Evolutionary conservation across 2,888 invertebrate species (phyloP).

Genomic region (Euproctis similis): DNA sequence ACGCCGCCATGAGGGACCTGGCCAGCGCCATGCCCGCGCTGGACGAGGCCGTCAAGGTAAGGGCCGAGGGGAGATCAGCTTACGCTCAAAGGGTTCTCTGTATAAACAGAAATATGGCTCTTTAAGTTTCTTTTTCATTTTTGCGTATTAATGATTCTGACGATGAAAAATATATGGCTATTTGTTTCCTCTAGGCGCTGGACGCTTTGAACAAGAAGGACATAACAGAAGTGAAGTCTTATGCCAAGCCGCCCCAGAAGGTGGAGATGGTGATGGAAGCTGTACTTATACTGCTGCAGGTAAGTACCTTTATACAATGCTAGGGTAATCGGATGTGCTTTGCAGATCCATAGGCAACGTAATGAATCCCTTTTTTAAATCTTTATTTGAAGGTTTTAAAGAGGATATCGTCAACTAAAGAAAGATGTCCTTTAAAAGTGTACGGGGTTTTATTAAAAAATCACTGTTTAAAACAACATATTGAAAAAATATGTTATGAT

Average conservation of each 20-base stretch:
- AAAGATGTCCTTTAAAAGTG: too few species aligned
- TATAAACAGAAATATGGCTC: not conserved
- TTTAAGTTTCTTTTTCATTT: not conserved
- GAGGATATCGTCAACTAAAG: too few species aligned
- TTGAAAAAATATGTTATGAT: too few species aligned
- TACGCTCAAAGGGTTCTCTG: not conserved
- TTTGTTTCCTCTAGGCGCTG: conserved; percentile 75
- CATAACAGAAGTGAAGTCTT: conserved; percentile 92
- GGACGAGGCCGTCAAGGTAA: conserved; percentile 83
- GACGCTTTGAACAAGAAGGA: conserved; percentile 90
- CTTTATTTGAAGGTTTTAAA: too few species aligned
- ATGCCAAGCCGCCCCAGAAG: conserved; percentile 88
- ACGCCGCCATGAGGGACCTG: conserved; percentile 87
- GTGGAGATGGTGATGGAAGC: conserved; percentile 94
- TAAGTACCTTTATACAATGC: too few species aligned
- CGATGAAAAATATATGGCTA: not conserved
- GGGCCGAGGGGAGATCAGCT: too few species aligned
- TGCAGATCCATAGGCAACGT: too few species aligned
- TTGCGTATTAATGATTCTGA: not conserved
- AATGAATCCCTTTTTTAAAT: too few species aligned
- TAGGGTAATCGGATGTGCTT: too few species aligned
- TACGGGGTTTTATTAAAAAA: too few species aligned
- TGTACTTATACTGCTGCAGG: conserved; percentile 85
- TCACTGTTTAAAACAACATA: too few species aligned
- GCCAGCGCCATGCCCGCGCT: conserved; percentile 91